Conservation (phyloP, 2,797 vertebrate species). For the Percopsis omiscomaycus region DNA sequence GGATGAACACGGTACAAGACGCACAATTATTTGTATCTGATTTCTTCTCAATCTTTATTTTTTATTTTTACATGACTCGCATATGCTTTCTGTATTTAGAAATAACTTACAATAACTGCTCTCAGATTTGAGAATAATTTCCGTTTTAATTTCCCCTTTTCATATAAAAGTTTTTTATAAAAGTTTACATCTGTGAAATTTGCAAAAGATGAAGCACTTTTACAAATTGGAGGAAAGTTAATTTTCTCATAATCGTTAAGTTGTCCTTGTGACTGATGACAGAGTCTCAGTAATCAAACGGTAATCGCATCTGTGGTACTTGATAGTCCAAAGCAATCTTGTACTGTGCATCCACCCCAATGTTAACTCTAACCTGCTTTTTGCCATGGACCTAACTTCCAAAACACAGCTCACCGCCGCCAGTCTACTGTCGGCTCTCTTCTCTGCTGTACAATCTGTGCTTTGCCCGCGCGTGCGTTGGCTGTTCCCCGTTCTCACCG, state of each 20-base stretch:
- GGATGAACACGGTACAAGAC: conserved; percentile 60
- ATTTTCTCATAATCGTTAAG: background rate
- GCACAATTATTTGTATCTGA: background rate
- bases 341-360: conserved; percentile 61
- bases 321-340: background rate
- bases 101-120: too few species aligned
- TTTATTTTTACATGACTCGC: too few species aligned
- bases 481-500: conserved; percentile 9
- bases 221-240: background rate
- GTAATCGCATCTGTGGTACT: too few species aligned
- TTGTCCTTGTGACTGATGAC: background rate
- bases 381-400: conserved; percentile 51
- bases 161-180: too few species aligned
- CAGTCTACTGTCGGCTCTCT: conserved; percentile 7
- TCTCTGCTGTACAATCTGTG: background rate
- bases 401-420: conserved; percentile 44
- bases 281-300: background rate
- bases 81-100: too few species aligned
- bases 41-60: too few species aligned
- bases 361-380: conserved; percentile 68
- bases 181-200: too few species aligned
- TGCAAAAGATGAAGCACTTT: too few species aligned
- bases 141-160: too few species aligned
- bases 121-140: too few species aligned
- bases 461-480: conserved; percentile 19